These are phyloP conservation scores for Priocnemis perturbator DNA, from an alignment of 2,888 invertebrate species.

Conservation along the genomic window DNA sequence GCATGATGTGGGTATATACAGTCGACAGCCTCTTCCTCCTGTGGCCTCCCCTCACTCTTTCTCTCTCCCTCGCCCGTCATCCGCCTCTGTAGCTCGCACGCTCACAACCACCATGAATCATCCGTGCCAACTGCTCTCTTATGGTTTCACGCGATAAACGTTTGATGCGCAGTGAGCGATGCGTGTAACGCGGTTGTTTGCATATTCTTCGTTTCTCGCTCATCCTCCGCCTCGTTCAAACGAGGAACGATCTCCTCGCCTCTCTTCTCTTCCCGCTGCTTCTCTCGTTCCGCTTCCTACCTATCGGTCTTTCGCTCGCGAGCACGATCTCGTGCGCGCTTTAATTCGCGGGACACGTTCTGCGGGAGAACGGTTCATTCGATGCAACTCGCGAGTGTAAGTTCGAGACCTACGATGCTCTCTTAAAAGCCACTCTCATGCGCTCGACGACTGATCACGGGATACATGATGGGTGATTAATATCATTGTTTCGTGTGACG, in stretches of 20 bases:
- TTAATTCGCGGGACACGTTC: too few species aligned
- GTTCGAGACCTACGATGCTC: too few species aligned
- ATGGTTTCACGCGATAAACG: constrained; percentile 71
- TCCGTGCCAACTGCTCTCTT: constrained; percentile 71
- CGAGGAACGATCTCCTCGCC: too few species aligned
- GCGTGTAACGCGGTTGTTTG: constrained; percentile 64
- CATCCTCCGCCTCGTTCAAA: constrained; percentile 14
- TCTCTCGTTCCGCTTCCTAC: not conserved
- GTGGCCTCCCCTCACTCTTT: constrained; percentile 18
- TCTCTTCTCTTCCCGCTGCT: not conserved
- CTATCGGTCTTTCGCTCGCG: too few species aligned
- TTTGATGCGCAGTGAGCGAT: constrained; percentile 65
- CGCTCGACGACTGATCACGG: too few species aligned
- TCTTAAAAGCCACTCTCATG: too few species aligned
- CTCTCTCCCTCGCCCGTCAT: constrained; percentile 24
- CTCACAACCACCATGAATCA: constrained; percentile 66
- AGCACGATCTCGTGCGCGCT: too few species aligned
- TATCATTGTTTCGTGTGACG: too few species aligned
- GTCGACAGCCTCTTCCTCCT: constrained; percentile 45
- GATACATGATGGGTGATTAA: too few species aligned
- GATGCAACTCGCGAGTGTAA: too few species aligned
- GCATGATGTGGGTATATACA: constrained; percentile 70
- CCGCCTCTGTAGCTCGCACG: constrained; percentile 1
- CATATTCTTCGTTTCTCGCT: constrained; percentile 54
- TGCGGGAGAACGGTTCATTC: too few species aligned